Base-by-base conservation (phyloP, 2,888 invertebrate genomes). In the Apamea sordens region DNA sequence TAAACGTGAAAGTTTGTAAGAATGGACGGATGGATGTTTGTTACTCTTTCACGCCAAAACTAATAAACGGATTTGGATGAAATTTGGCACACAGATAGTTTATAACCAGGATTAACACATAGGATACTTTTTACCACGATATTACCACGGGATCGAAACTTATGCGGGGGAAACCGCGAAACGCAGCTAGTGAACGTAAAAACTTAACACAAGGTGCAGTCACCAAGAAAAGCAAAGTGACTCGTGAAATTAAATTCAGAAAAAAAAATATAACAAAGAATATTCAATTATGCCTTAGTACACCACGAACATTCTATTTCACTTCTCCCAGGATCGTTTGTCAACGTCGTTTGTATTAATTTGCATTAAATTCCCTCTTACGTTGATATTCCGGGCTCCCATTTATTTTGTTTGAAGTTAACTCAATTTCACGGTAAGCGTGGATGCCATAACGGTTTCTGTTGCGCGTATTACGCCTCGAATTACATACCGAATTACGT, bases 331-430 rank as follows among this genome's bases (percentile, higher is more conserved):
- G 69, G 80, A 84, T 87, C 85, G 86, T 88, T 90, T 89, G 86
- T 89, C 89, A 89, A 82, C 84, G 85, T 88, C 80, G 74, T 86
- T 85, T 86, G 88, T 90, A 91, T 89, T 91, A 91, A 93, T 93
- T 92, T 89, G 88, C 90, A 90, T 90, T 89, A 90, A 91, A 91
- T 90, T 90, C 88, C 89, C 83, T 68, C 85, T 79, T 88, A 87
- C 91, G 86, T 87, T 89, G 90, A 89, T 92, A 89, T 83, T 80
- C 85, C 80, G 80, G 85, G 84, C 91, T 82, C 86, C 87, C 90
- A 92, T 93, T 92, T 92, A 93, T 93, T 93, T 93, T 92, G 93
- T 93, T 93, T 92, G 93, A 92, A 90, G 94, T 92, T 90, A 92
- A 94, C 92, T 92, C 94, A 94, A 94, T 94, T 94, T 94, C 94